Conservation (phyloP, 2,888 invertebrate species). For the Gisinianus flammeolus region DNA sequence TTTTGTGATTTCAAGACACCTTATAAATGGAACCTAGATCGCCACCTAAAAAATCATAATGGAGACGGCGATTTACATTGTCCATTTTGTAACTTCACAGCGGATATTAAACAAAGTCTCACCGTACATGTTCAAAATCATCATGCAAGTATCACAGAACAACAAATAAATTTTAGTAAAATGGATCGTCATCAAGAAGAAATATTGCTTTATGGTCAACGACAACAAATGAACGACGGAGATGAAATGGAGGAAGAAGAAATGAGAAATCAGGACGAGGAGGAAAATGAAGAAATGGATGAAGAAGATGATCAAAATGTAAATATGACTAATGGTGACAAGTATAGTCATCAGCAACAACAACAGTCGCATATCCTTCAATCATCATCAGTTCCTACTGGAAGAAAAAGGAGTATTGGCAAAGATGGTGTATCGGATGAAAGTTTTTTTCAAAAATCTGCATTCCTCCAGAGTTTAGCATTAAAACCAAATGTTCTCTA, state of each 20-base stretch:
- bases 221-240: background rate
- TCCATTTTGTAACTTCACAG: constrained; percentile 86
- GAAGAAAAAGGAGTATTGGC: constrained; percentile 24
- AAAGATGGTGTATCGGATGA: constrained; percentile 26
- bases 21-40: constrained; percentile 87
- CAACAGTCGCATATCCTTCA: background rate
- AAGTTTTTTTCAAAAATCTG: constrained; percentile 37
- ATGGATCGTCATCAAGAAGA: constrained; percentile 4
- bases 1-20: constrained; percentile 90
- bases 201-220: background rate
- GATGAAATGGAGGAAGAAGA: constrained; percentile 15
- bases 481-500: constrained; percentile 36
- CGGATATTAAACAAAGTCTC: constrained; percentile 88
- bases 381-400: no score
- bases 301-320: constrained; percentile 15
- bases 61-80: constrained; percentile 85
- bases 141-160: constrained; percentile 34
- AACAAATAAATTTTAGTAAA: constrained; percentile 14
- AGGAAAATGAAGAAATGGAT: constrained; percentile 19
- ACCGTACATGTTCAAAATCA: constrained; percentile 80
- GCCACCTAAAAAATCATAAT: constrained; percentile 89
- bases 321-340: background rate
- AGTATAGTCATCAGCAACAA: background rate
- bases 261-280: background rate
- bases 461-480: constrained; percentile 42